phyloP scores from a whole-genome alignment of 2,797 vertebrate species.

The Nasua narica region DNA sequence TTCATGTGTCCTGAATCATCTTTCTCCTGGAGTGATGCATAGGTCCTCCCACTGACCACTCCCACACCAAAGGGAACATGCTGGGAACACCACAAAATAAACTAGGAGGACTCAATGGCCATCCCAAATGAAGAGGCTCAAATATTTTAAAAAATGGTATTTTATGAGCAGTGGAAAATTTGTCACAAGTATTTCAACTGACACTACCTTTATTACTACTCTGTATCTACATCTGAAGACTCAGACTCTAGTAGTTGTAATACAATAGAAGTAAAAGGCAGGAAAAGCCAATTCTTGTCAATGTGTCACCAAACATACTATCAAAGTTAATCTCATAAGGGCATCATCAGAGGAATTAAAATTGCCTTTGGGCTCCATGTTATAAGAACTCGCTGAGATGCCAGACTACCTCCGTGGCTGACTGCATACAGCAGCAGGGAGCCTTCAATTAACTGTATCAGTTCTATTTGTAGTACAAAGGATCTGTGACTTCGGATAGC shows the following conservation, averaged over 20 bases:
- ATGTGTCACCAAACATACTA: constrained; percentile 67
- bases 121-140: not conserved
- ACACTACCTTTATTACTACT: constrained; percentile 20
- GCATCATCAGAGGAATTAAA: constrained; percentile 81
- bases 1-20: not conserved
- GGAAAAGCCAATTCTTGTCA: constrained; percentile 66
- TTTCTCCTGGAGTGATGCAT: not conserved
- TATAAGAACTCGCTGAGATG: constrained; percentile 78
- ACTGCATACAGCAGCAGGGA: constrained; percentile 80
- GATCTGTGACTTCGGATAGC: constrained; percentile 69
- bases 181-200: not conserved
- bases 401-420: constrained; percentile 70
- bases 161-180: not conserved
- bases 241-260: constrained; percentile 14
- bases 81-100: not conserved
- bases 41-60: not conserved
- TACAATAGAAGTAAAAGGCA: constrained; percentile 39
- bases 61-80: not conserved
- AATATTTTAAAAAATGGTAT: not conserved
- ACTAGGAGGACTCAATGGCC: not conserved
- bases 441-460: constrained; percentile 82
- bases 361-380: constrained; percentile 70
- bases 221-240: not conserved
- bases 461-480: constrained; percentile 83
- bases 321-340: constrained; percentile 73